Conservation (phyloP, 1,140 invertebrate genomes). For the Bicyclus anynana region DNA sequence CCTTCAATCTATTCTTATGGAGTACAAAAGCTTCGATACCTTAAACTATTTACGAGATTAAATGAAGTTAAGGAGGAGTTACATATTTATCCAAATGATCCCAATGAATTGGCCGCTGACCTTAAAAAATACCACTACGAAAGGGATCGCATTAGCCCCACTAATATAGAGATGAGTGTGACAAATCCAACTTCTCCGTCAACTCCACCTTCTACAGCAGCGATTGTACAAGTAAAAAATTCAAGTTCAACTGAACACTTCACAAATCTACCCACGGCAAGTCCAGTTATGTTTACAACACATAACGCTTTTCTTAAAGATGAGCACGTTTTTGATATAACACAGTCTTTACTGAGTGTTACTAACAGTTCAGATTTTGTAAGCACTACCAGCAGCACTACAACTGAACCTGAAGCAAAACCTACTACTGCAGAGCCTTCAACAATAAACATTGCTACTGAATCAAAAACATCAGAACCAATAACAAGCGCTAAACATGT, state of each 20-base stretch:
- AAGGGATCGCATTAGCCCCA: conserved; percentile 28
- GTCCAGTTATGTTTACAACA: conserved; percentile 23
- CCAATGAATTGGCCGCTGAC: conserved; percentile 37
- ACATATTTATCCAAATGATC: conserved; percentile 55
- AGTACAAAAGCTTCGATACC: conserved; percentile 61
- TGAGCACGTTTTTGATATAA: conserved; percentile 43
- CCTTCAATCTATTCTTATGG: conserved; percentile 63
- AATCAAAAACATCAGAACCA: conserved; percentile 50
- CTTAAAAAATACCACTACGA: conserved; percentile 52
- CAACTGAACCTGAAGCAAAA: conserved; percentile 16
- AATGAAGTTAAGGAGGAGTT: conserved; percentile 57
- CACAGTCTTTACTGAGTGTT: conserved; percentile 38
- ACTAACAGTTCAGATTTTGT: conserved; percentile 45
- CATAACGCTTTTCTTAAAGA: conserved; percentile 33
- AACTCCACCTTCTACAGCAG: conserved; percentile 24
- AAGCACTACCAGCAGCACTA: conserved; percentile 25
- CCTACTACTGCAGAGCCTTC: conserved; percentile 28
- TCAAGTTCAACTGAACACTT: conserved; percentile 11
- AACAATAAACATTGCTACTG: conserved; percentile 44
- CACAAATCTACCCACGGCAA: conserved; percentile 27
- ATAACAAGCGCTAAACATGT: conserved; percentile 77
- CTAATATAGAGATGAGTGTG: conserved; percentile 1
- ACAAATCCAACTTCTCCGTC: conserved; percentile 24
- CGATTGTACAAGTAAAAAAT: conserved; percentile 12
- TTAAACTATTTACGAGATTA: conserved; percentile 52